phyloP scores from a whole-genome alignment of 2,888 invertebrate species.

The Dynastes maya region DNA sequence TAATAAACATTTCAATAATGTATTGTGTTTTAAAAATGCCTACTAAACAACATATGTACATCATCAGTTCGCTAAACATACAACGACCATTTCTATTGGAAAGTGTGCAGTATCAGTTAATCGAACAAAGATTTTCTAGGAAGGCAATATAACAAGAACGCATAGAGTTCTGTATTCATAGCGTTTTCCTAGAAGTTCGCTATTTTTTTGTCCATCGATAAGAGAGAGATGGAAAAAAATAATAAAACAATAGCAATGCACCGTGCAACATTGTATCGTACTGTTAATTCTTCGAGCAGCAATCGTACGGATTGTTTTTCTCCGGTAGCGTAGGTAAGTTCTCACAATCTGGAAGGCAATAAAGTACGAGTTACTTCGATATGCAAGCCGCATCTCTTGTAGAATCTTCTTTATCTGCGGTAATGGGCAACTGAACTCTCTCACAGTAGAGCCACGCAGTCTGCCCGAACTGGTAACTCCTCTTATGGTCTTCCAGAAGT shows the following conservation, averaged over 20 bases:
- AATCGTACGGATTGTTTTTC: conserved; percentile 59
- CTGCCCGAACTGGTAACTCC: conserved; percentile 64
- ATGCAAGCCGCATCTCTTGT: conserved; percentile 68
- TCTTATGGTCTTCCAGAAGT: conserved; percentile 66
- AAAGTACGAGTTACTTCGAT: conserved; percentile 67
- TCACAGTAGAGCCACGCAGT: conserved; percentile 69
- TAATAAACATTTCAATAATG: too few relatives aligned
- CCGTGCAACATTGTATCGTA: conserved; percentile 49
- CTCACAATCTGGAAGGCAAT: conserved; percentile 67
- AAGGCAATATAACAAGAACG: conserved; percentile 31
- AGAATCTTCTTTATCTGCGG: conserved; percentile 67
- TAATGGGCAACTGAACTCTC: conserved; percentile 68
- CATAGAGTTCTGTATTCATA: conserved; percentile 45
- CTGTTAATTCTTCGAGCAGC: conserved; percentile 55
- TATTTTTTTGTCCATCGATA: conserved; percentile 21
- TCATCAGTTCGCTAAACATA: background rate
- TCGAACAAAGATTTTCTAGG: conserved; percentile 27
- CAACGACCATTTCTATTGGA: background rate
- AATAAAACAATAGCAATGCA: conserved; percentile 53
- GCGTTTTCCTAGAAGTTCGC: conserved; percentile 32
- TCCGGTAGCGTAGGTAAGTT: conserved; percentile 60
- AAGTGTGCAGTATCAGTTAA: conserved; percentile 2
- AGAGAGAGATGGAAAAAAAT: conserved; percentile 42
- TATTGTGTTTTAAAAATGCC: too few relatives aligned
- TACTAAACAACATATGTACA: background rate